These are phyloP conservation scores for Stegodyphus dumicola DNA, from an alignment of 1,140 invertebrate species.

Conservation along the genomic window DNA sequence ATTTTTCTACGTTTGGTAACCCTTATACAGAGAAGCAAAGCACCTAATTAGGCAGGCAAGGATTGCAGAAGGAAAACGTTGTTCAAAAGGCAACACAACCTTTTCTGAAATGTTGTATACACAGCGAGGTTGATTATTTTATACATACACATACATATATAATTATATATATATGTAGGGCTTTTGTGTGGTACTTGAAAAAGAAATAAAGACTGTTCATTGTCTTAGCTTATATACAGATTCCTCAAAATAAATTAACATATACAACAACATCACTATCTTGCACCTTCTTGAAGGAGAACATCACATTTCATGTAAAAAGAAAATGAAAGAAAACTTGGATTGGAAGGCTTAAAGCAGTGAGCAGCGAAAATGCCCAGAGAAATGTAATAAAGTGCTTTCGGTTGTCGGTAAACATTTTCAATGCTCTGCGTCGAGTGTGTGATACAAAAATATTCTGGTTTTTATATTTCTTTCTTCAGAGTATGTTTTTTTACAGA, in stretches of 20 bases:
- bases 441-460: conserved; percentile 31
- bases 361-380: conserved; percentile 21
- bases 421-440: conserved; percentile 16
- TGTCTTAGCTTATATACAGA: conserved; percentile 57
- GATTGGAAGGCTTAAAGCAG: conserved; percentile 13
- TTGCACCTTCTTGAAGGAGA: conserved; percentile 16
- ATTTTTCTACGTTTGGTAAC: background rate
- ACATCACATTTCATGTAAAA: background rate
- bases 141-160: background rate
- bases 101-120: conserved; percentile 6
- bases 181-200: background rate
- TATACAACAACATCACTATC: conserved; percentile 1
- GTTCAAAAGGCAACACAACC: background rate
- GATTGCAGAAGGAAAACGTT: conserved; percentile 2
- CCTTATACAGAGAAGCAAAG: background rate
- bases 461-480: background rate
- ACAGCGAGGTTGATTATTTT: conserved; percentile 33
- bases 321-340: conserved; percentile 1
- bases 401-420: conserved; percentile 5
- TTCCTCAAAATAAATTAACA: conserved; percentile 29
- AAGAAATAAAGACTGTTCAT: conserved; percentile 42
- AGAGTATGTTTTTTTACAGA: conserved; percentile 18
- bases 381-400: conserved; percentile 12
- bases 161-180: conserved; percentile 3
- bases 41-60: conserved; percentile 8